These are phyloP conservation scores for Alsophila aescularia DNA, from an alignment of 2,888 invertebrate species.

Conservation along the genomic window DNA sequence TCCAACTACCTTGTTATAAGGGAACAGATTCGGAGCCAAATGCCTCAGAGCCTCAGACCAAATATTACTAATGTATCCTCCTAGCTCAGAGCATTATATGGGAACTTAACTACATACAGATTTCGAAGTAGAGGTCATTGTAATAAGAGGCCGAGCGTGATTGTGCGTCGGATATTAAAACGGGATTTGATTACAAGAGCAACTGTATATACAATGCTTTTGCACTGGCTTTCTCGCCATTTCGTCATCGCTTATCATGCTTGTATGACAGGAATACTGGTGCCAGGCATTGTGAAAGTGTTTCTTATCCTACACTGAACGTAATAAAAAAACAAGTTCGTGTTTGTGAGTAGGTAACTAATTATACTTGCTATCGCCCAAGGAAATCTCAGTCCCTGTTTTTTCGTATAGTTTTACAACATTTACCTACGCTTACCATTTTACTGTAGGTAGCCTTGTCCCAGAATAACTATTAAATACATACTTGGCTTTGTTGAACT, in stretches of 20 bases:
- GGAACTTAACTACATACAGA: slow-evolving; percentile 5
- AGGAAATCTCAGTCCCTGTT: too few species aligned
- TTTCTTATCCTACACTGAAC: neutral
- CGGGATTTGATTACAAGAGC: slow-evolving; percentile 22
- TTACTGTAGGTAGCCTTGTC: too few species aligned
- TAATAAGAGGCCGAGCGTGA: slow-evolving; percentile 6
- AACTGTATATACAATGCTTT: slow-evolving; percentile 12
- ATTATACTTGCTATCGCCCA: too few species aligned
- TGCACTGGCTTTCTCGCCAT: neutral
- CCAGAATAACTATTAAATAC: too few species aligned
- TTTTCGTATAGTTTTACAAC: too few species aligned
- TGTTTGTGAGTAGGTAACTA: neutral
- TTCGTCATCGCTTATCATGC: slow-evolving; percentile 4
- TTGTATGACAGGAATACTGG: neutral
- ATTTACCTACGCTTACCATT: too few species aligned
- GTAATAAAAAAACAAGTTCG: neutral
- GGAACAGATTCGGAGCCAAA: too few species aligned
- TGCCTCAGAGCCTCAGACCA: too few species aligned
- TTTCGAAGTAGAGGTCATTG: slow-evolving; percentile 16
- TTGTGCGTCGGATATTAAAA: slow-evolving; percentile 11
- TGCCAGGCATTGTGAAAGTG: neutral
- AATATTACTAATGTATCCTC: too few species aligned
- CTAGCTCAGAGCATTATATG: too few species aligned
- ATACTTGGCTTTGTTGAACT: too few species aligned
- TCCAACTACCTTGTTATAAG: too few species aligned